Conservation (phyloP, 1,140 invertebrate genomes). For the Augochlora pura region DNA sequence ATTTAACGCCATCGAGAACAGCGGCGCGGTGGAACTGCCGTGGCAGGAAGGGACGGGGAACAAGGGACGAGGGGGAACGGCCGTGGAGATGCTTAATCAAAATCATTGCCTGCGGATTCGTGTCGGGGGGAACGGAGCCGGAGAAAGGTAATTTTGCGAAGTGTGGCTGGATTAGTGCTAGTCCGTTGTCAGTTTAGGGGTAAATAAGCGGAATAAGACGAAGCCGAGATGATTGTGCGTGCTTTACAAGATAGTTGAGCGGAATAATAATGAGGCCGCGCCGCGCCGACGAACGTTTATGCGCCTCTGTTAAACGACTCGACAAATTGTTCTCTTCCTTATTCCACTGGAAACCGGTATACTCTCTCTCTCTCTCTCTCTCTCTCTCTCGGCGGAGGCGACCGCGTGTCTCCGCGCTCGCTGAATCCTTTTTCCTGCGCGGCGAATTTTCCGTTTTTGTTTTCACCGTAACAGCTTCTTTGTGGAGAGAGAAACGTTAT, state of each 20-base stretch:
- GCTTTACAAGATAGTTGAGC: slow-evolving; percentile 52
- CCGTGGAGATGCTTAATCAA: slow-evolving; percentile 54
- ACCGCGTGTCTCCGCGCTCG: background rate
- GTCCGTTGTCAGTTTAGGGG: slow-evolving; percentile 57
- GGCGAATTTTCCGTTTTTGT: background rate
- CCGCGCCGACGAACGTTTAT: slow-evolving; percentile 17
- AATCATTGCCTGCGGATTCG: slow-evolving; percentile 60
- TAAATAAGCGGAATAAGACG: slow-evolving; percentile 62
- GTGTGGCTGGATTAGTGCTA: slow-evolving; percentile 57
- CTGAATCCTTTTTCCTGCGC: background rate
- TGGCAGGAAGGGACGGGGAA: background rate
- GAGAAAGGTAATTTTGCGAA: slow-evolving; percentile 52
- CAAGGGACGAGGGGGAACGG: background rate
- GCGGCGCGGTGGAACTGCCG: too few relatives aligned
- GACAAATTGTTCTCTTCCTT: slow-evolving; percentile 26
- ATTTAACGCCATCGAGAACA: slow-evolving; percentile 50
- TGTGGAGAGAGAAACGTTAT: too few relatives aligned
- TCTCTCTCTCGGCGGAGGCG: too few relatives aligned
- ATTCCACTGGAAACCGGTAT: background rate
- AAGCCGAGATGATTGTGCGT: slow-evolving; percentile 49
- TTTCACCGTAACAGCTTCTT: too few relatives aligned
- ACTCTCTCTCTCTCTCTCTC: too few relatives aligned
- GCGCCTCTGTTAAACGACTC: slow-evolving; percentile 10
- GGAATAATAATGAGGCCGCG: slow-evolving; percentile 50
- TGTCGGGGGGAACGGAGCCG: slow-evolving; percentile 11